Conservation (phyloP, 2,888 invertebrate genomes). For the Amphimallon solstitiale region DNA sequence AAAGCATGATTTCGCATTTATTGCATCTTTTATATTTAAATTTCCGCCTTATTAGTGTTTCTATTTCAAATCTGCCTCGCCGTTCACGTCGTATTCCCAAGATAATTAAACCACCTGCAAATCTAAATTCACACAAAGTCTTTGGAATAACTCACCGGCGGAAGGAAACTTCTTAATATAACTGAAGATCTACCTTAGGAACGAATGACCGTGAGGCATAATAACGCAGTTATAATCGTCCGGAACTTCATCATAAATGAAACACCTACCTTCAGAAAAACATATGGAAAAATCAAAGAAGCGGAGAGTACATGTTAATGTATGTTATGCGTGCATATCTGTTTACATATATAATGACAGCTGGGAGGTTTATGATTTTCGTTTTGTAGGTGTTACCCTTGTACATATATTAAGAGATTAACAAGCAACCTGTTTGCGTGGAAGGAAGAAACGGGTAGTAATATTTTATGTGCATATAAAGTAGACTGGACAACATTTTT, state of each 20-base stretch:
- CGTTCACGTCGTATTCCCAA: too few species aligned
- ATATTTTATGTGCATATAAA: slow-evolving; percentile 25
- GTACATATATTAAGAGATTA: slow-evolving; percentile 22
- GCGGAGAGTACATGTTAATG: neutral
- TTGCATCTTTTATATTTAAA: too few species aligned
- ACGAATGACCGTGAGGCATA: neutral
- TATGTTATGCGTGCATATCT: too few species aligned
- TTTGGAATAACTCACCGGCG: neutral
- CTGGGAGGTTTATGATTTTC: slow-evolving; percentile 8
- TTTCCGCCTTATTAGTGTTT: too few species aligned
- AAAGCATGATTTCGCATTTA: too few species aligned
- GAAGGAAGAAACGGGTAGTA: neutral
- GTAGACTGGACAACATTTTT: neutral
- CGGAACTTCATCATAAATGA: neutral
- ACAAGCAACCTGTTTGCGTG: slow-evolving; percentile 10
- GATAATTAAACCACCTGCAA: too few species aligned
- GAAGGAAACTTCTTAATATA: slow-evolving; percentile 21
- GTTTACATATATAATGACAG: neutral
- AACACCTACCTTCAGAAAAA: neutral
- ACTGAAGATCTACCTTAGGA: slow-evolving; percentile 16
- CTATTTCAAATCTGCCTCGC: neutral
- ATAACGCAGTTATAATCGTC: slow-evolving; percentile 3
- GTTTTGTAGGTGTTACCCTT: slow-evolving; percentile 5
- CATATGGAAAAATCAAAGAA: neutral
- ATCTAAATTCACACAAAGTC: too few species aligned